Percentiles rank a stretch among this genome's conserved stretches.
These are phyloP conservation scores for Tinamus guttatus DNA, from an alignment of 2,113 vertebrate species.

Conservation along the genomic window DNA sequence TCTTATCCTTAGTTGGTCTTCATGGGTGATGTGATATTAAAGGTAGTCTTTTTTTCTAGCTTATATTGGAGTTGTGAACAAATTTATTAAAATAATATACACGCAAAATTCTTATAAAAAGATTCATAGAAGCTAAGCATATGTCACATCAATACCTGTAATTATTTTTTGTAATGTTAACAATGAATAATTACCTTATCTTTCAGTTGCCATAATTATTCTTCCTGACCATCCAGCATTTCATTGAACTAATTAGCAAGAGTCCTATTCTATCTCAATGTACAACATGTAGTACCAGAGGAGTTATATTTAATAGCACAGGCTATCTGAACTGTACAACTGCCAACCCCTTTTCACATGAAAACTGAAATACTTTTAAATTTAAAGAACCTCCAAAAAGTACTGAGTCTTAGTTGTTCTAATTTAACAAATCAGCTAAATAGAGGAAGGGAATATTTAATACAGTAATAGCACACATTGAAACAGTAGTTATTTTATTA, in stretches of 20 bases:
- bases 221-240: constrained; percentile 11
- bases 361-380: not conserved
- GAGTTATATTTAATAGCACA: not conserved
- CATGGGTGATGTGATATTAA: not conserved
- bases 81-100: not conserved
- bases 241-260: constrained; percentile 40
- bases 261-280: not conserved
- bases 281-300: not conserved
- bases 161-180: constrained; percentile 45
- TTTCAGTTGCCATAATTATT: constrained; percentile 67
- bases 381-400: not conserved
- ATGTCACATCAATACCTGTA: not conserved
- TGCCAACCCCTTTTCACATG: not conserved
- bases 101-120: not conserved
- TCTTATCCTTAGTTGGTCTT: not conserved
- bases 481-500: not conserved
- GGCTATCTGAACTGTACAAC: not conserved
- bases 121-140: not conserved
- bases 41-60: not conserved
- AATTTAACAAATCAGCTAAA: not conserved
- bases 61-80: not conserved
- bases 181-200: constrained; percentile 30
- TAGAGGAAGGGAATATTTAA: not conserved
- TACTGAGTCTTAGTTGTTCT: not conserved
- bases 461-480: not conserved